Evolutionary conservation across 2,888 invertebrate genomes (phyloP), one percentile per base, ranked within the genome.

Genomic region (Dermolepida albohirtum): DNA sequence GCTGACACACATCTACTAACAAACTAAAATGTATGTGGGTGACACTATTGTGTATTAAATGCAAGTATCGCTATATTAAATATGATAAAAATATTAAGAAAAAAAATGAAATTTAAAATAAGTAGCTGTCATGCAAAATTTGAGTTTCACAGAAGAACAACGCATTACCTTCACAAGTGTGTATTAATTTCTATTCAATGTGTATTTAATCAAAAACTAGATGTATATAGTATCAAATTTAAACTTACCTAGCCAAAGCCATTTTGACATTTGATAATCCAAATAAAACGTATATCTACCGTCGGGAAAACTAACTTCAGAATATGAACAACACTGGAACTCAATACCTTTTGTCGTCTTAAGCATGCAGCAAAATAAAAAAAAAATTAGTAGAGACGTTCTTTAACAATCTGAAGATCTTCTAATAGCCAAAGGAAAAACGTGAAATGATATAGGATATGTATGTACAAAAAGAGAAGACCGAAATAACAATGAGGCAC

Each of bases 241-340:
- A 22, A 55, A 83, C 86, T 85, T 85, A 89, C 88, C 88, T 88
- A 82, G 88, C 88, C 84, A 88, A 85, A 84, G 88, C 88, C 88
- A 89, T 89, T 85, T 88, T 88, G 83, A 87, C 88, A 87, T 88
- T 87, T 83, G 86, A 86, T 82, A 86, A 64, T 52, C 52, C 64
- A 40, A 40, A 43, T 40, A 29, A 34, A 27, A 27, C 51, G 49
- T 22, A 17, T 51, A 17, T 50, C 40, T 34, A 17, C 17, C 17
- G 43, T 43, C 22, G 43, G 34, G 34, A 34, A 34, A 59, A 59
- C 16, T 43, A 59, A 22, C n/a, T 39, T 17, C 12, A 34, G 27
- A n/a, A 52, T 40, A 34, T 39, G 51, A 12, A 22, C 22, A 51
- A 16, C 27, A 51, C 27, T 27, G 51, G 51, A 51, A 51, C 43